These are phyloP conservation scores for Myrmecophaga tridactyla DNA, from an alignment of 2,113 vertebrate genomes.

Conservation along the genomic window DNA sequence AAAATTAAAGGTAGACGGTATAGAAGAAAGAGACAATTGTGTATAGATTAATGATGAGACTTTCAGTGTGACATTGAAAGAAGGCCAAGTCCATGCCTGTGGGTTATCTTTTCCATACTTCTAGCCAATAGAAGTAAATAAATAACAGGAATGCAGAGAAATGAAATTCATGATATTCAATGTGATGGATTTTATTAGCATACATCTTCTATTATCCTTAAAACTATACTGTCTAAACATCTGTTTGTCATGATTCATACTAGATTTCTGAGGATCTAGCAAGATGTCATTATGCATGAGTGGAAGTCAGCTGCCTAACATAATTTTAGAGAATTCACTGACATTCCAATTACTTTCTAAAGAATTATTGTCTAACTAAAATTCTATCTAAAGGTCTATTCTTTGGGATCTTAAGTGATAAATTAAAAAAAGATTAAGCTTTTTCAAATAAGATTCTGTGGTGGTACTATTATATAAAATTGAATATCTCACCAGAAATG, in stretches of 20 bases:
- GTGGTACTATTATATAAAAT: neutral
- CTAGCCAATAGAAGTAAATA: accelerated
- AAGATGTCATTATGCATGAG: neutral
- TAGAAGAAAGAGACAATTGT: neutral
- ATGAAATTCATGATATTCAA: neutral
- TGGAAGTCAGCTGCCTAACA: neutral
- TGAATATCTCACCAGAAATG: neutral
- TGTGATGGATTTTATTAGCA: neutral
- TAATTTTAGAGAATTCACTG: neutral
- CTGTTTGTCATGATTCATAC: too few relatives aligned
- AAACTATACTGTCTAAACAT: neutral
- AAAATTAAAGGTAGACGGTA: neutral
- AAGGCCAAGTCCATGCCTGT: neutral
- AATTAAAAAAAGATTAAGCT: neutral
- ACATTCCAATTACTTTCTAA: neutral
- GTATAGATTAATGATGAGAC: neutral
- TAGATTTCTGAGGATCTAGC: too few relatives aligned
- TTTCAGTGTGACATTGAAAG: neutral
- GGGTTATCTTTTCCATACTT: neutral
- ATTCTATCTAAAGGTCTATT: neutral
- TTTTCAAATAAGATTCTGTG: neutral
- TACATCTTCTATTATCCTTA: neutral
- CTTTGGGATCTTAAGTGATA: neutral
- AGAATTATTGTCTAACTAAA: neutral
- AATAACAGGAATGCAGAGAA: too few relatives aligned